Base-by-base conservation (phyloP, 2,888 invertebrate genomes). In the Escarpia spicata region DNA sequence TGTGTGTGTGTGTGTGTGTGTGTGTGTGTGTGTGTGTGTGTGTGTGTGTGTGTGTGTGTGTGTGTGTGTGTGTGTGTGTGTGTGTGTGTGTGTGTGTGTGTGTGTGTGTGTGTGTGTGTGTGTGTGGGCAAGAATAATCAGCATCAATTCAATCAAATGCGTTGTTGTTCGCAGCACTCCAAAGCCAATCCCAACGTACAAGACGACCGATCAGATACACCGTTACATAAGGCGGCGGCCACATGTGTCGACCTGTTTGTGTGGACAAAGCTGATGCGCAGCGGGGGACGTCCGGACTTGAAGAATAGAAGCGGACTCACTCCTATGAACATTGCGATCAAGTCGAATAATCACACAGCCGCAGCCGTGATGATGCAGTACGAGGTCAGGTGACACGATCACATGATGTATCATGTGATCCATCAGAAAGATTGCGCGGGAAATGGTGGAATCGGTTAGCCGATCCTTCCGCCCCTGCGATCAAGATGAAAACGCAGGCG, bases 181-280 rank as follows among this genome's bases (percentile, higher is more conserved):
- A 75, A 75, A 26, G 75, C 75, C 75, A n/a, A 75, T 26, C 75
- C 75, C 26, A 75, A 75, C n/a, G 75, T 75, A n/a, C 91, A 45
- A 15, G 91, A 91, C 45, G 44, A 44, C 37, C 31, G 4, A 15
- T 43, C 15, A n/a, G 91, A 91, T 19, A 91, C 45, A 3, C 91
- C 91, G 45, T 26, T 91, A n/a, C 91, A 91, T n/a, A 44, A 37
- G 43, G 91, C 91, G 37, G 91, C 91, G 44, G 45, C n/a, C 45
- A 44, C 52, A 26, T 91, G 91, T 45, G 4, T 26, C 15, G 52
- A 91, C 52, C 44, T 91, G 45, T 43, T 44, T 12, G 45, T 52
- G 37, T 91, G 91, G 91, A 45, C 45, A 8, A n/a, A 15, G 91
- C n/a, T 91, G 44, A 44, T 91, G 52, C 37, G 45, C 4, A 45